Evolutionary conservation across 2,888 invertebrate species (phyloP).

Genomic region (Diarsia mendica): DNA sequence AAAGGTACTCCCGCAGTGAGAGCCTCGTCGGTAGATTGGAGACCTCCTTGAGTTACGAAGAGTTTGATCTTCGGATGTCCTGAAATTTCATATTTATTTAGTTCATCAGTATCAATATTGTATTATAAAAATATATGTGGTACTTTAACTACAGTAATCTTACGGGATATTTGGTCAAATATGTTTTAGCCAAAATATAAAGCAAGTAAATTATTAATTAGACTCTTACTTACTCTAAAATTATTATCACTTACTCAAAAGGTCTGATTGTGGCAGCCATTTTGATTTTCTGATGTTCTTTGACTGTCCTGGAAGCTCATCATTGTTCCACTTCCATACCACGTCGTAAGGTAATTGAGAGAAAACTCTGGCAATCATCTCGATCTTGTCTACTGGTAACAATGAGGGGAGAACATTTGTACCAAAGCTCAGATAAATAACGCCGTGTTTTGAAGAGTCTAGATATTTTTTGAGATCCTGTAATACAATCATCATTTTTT

Average conservation of each 20-base stretch:
- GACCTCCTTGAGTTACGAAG: conserved; percentile 86
- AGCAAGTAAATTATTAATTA: neutral
- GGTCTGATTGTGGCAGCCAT: conserved; percentile 83
- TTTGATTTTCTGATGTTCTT: conserved; percentile 81
- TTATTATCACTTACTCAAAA: conserved; percentile 48
- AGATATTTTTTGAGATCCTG: conserved; percentile 78
- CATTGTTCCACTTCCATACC: conserved; percentile 84
- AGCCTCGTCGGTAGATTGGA: conserved; percentile 76
- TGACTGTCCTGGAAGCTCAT: conserved; percentile 73
- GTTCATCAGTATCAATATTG: neutral
- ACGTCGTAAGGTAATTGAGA: conserved; percentile 82
- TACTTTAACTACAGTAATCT: neutral
- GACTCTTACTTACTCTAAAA: neutral
- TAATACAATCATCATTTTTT: neutral
- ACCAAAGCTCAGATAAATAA: conserved; percentile 85
- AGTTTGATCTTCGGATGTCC: conserved; percentile 79
- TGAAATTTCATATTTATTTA: neutral
- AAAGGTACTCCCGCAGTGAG: conserved; percentile 82
- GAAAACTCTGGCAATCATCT: conserved; percentile 76
- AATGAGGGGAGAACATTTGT: conserved; percentile 76
- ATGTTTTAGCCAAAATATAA: neutral
- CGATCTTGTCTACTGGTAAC: conserved; percentile 74
- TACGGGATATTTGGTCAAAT: neutral
- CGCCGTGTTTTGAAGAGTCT: conserved; percentile 80
- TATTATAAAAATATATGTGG: too few relatives aligned